A percentile compares a stretch with the other conserved stretches of the same genome.
Evolutionary conservation across 1,140 invertebrate genomes (phyloP).

Genomic region (Drosophila varians): DNA sequence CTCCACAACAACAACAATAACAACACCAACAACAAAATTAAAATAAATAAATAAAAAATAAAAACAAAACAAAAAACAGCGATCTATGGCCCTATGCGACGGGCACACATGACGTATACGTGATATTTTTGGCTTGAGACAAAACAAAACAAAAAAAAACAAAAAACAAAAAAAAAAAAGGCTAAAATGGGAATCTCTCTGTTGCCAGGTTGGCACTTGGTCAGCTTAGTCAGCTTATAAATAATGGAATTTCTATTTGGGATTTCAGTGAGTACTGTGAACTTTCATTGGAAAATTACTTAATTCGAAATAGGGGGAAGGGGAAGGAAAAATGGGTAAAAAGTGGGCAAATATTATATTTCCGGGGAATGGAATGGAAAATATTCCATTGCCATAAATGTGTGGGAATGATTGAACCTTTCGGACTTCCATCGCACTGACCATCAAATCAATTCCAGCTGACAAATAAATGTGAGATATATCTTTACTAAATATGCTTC

Average conservation of each 20-base stretch:
- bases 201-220: constrained; percentile 32
- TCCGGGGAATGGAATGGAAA: no score
- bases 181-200: constrained; percentile 40
- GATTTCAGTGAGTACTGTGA: constrained; percentile 15
- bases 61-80: no score
- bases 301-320: constrained; percentile 13
- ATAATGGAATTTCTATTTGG: constrained; percentile 34
- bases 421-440: no score
- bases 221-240: constrained; percentile 47
- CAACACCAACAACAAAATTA: constrained; percentile 1
- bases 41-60: not conserved
- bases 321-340: not conserved
- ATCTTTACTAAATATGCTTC: constrained; percentile 23
- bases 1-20: constrained; percentile 10
- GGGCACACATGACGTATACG: constrained; percentile 47
- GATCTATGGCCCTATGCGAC: constrained; percentile 31
- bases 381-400: not conserved
- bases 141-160: not conserved
- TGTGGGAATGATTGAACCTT: constrained; percentile 40
- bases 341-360: no score
- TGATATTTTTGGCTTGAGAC: constrained; percentile 35
- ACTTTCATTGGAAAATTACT: constrained; percentile 33
- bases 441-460: constrained; percentile 59
- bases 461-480: constrained; percentile 4
- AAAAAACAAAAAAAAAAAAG: not conserved